These are phyloP conservation scores for Lerista edwardsae DNA, from an alignment of 2,797 vertebrate species.

Conservation along the genomic window DNA sequence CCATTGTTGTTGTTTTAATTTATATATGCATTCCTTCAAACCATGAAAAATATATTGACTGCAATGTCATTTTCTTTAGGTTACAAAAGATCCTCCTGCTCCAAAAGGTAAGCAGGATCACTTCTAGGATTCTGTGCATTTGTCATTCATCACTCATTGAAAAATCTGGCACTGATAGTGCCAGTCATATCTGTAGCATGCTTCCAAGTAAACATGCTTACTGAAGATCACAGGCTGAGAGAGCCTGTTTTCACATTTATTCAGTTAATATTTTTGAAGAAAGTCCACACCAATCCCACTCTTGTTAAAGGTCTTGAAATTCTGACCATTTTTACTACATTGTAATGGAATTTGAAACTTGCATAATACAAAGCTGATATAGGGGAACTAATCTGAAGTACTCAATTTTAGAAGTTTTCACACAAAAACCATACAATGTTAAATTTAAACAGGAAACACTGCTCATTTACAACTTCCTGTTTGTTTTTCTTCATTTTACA, in stretches of 20 bases:
- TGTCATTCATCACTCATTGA: neutral
- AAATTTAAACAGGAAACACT: neutral
- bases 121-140: neutral
- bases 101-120: constrained; percentile 20
- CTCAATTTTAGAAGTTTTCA: neutral
- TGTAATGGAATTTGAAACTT: constrained; percentile 14
- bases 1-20: neutral
- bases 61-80: constrained; percentile 48
- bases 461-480: neutral
- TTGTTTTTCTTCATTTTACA: constrained; percentile 39
- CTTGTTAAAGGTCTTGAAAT: neutral
- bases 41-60: neutral
- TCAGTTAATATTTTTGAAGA: neutral
- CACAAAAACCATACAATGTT: neutral
- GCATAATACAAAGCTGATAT: neutral
- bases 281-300: neutral
- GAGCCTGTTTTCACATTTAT: neutral
- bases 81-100: constrained; percentile 37
- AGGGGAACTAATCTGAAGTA: neutral
- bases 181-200: neutral
- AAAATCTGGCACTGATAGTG: neutral
- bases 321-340: constrained; percentile 4
- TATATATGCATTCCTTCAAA: neutral
- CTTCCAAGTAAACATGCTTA: neutral
- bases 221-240: neutral